Conservation (phyloP, 2,113 vertebrate species). For the Cercocebus atys region DNA sequence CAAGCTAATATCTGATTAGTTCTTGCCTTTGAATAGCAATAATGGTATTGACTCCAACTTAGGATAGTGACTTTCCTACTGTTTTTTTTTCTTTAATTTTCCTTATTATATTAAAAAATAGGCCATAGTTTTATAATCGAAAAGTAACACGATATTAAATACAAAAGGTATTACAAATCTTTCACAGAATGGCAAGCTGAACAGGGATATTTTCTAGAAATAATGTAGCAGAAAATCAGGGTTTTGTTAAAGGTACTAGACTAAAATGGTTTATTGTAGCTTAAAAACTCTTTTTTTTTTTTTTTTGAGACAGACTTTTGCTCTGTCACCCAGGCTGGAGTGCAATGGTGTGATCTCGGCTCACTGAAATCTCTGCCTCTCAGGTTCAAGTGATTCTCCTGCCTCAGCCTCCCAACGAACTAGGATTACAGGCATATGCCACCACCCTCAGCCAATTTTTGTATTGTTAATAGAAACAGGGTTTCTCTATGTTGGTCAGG, state of each 20-base stretch:
- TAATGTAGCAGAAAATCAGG: constrained; percentile 34
- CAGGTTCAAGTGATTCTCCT: too few relatives aligned
- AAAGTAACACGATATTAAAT: constrained; percentile 52
- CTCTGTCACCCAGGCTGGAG: too few relatives aligned
- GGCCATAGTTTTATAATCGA: constrained; percentile 43
- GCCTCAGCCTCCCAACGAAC: too few relatives aligned
- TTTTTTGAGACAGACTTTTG: too few relatives aligned
- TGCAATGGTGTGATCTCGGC: too few relatives aligned
- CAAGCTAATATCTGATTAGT: constrained; percentile 61
- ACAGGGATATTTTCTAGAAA: constrained; percentile 51
- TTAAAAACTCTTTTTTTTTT: neutral
- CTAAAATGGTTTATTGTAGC: constrained; percentile 46
- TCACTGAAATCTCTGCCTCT: too few relatives aligned
- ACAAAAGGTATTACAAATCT: constrained; percentile 47
- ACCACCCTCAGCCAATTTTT: too few relatives aligned
- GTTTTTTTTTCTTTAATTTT: constrained; percentile 47
- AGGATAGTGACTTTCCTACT: constrained; percentile 56
- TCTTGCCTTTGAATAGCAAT: constrained; percentile 58
- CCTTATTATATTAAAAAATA: constrained; percentile 64
- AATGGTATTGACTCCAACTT: constrained; percentile 53
- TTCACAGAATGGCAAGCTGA: constrained; percentile 50
- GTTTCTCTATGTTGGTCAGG: too few relatives aligned
- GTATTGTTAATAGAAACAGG: too few relatives aligned
- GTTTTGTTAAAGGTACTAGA: constrained; percentile 58
- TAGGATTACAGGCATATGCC: too few relatives aligned